Evolutionary conservation across 2,888 invertebrate genomes (phyloP).

Genomic region (Serrognathus titanus): DNA sequence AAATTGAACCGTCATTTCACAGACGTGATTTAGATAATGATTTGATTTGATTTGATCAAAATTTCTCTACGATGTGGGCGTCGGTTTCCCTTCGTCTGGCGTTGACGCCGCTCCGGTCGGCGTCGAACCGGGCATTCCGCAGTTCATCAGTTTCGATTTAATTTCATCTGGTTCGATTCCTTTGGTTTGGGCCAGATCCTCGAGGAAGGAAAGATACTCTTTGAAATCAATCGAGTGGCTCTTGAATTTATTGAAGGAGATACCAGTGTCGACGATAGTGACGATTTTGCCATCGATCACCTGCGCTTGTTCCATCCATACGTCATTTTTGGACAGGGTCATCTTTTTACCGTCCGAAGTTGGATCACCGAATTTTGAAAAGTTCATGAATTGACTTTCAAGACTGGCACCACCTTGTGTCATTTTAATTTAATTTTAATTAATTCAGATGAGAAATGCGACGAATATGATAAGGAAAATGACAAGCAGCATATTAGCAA

Average conservation of each 20-base stretch:
- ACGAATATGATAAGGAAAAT: no score
- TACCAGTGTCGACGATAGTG: slow-evolving; percentile 85
- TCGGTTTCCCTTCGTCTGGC: background rate
- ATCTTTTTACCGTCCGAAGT: slow-evolving; percentile 85
- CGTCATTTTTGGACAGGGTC: slow-evolving; percentile 86
- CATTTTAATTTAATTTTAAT: background rate
- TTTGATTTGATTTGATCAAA: no score
- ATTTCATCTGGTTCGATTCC: slow-evolving; percentile 71
- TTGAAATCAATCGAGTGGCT: slow-evolving; percentile 33
- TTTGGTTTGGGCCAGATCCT: slow-evolving; percentile 75
- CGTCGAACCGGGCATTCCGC: slow-evolving; percentile 67
- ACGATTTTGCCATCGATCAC: slow-evolving; percentile 75
- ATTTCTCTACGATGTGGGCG: no score
- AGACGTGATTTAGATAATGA: no score
- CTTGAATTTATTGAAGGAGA: slow-evolving; percentile 73
- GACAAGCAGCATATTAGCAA: no score
- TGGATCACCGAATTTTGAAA: slow-evolving; percentile 84
- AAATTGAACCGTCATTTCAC: no score
- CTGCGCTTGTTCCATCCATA: slow-evolving; percentile 93
- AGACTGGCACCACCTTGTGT: slow-evolving; percentile 37
- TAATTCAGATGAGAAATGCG: no score
- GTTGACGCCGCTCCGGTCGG: background rate
- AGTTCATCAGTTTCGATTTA: slow-evolving; percentile 70
- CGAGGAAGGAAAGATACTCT: slow-evolving; percentile 62
- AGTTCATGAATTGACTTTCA: slow-evolving; percentile 73